Evolutionary conservation across 2,797 vertebrate genomes (phyloP).

Genomic region (Perodicticus potto): DNA sequence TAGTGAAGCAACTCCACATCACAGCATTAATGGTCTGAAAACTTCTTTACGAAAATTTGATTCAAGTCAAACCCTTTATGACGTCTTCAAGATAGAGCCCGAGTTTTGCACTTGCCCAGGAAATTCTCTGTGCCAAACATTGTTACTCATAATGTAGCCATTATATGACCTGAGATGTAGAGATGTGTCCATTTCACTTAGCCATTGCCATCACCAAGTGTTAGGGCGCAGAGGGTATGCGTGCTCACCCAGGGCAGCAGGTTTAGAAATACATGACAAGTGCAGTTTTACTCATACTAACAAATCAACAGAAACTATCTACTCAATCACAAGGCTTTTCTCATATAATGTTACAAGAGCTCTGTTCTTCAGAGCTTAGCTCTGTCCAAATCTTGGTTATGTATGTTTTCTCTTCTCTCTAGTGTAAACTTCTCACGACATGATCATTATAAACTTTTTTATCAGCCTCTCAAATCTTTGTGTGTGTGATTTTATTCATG

Average conservation of each 20-base stretch:
- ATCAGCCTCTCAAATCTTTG: background rate
- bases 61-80: background rate
- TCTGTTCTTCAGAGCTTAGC: background rate
- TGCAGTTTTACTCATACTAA: conserved; percentile 1
- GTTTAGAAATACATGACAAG: conserved; percentile 25
- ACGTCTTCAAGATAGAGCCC: background rate
- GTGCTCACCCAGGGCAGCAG: background rate
- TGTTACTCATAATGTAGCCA: background rate
- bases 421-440: background rate
- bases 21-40: conserved; percentile 4
- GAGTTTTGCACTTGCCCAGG: background rate
- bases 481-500: background rate
- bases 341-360: background rate
- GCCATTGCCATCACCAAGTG: background rate
- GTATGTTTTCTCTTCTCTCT: background rate
- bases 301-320: background rate
- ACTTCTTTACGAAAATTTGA: background rate
- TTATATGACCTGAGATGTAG: background rate
- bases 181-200: background rate
- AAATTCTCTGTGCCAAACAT: background rate
- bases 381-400: conserved; percentile 18
- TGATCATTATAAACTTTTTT: conserved; percentile 1
- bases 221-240: background rate
- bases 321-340: background rate
- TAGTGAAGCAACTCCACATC: background rate